Conservation (phyloP, 2,113 vertebrate species). For the Alaudala cheleensis region DNA sequence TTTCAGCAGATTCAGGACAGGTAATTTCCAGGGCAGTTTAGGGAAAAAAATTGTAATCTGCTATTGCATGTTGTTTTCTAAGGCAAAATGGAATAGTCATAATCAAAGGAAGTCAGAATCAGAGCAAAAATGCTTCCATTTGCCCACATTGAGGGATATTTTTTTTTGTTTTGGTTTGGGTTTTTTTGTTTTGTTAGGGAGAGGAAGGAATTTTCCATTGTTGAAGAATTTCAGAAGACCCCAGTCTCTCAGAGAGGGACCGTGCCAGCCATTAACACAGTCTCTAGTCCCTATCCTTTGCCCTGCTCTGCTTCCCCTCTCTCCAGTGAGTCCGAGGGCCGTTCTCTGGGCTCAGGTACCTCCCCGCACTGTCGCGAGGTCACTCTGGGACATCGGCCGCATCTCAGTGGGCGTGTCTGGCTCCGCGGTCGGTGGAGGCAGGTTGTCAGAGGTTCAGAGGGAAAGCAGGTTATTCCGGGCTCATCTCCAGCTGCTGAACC, state of each 20-base stretch:
- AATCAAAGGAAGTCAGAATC: neutral
- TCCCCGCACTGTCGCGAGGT: fast-evolving
- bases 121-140: neutral
- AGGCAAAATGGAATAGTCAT: neutral
- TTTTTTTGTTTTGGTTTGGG: too few species aligned
- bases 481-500: neutral
- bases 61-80: neutral
- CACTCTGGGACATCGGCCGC: fast-evolving
- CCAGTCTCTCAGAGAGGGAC: fast-evolving
- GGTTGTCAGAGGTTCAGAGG: neutral
- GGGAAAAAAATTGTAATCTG: neutral
- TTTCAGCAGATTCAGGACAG: neutral
- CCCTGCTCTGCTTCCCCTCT: neutral
- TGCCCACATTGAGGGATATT: neutral
- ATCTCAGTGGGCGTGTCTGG: fast-evolving
- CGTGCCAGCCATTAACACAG: fast-evolving
- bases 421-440: fast-evolving
- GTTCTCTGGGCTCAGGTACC: fast-evolving
- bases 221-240: neutral
- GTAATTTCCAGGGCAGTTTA: neutral
- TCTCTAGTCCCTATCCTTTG: neutral
- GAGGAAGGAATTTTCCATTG: neutral
- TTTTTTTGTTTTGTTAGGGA: too few species aligned
- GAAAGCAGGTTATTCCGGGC: neutral
- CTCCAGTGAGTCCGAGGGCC: fast-evolving